Percentiles rank a stretch among this genome's conserved stretches.
These are phyloP conservation scores for Talpa occidentalis DNA, from an alignment of 2,113 vertebrate genomes.

Conservation along the genomic window DNA sequence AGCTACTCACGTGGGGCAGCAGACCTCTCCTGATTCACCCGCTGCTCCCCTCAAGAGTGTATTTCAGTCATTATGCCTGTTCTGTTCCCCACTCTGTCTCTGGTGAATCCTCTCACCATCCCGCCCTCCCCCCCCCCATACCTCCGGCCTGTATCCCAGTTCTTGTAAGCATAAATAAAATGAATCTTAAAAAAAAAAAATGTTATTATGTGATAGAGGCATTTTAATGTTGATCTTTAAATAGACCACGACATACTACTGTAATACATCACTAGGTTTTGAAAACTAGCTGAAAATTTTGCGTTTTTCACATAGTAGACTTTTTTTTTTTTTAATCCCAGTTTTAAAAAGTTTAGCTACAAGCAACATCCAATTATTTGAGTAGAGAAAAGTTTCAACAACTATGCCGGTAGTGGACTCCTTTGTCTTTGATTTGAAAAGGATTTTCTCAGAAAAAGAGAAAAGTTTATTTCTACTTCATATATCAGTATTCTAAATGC, in stretches of 20 bases:
- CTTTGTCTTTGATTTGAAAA: constrained; percentile 79
- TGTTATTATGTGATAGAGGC: not conserved
- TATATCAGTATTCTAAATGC: constrained; percentile 80
- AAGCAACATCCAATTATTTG: constrained; percentile 73
- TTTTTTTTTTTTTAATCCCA: constrained; percentile 58
- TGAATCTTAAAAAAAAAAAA: too few species aligned
- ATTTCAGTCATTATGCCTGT: too few species aligned
- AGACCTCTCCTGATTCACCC: too few species aligned
- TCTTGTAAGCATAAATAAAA: too few species aligned
- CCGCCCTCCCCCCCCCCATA: too few species aligned
- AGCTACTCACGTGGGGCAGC: too few species aligned
- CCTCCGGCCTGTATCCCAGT: too few species aligned
- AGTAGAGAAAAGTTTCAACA: constrained; percentile 58
- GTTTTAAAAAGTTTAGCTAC: constrained; percentile 62
- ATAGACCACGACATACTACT: not conserved
- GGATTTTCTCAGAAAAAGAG: constrained; percentile 75
- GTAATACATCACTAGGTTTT: constrained; percentile 57
- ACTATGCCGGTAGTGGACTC: constrained; percentile 63
- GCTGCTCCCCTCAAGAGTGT: too few species aligned
- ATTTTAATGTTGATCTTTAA: not conserved
- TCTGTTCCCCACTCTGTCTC: too few species aligned
- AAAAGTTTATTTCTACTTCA: constrained; percentile 80
- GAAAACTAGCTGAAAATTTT: constrained; percentile 64
- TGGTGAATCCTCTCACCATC: too few species aligned
- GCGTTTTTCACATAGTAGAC: constrained; percentile 50